Percentiles rank a stretch among this genome's conserved stretches.
Evolutionary conservation across 2,113 vertebrate species (phyloP).

Genomic region (Bubo blakistoni): DNA sequence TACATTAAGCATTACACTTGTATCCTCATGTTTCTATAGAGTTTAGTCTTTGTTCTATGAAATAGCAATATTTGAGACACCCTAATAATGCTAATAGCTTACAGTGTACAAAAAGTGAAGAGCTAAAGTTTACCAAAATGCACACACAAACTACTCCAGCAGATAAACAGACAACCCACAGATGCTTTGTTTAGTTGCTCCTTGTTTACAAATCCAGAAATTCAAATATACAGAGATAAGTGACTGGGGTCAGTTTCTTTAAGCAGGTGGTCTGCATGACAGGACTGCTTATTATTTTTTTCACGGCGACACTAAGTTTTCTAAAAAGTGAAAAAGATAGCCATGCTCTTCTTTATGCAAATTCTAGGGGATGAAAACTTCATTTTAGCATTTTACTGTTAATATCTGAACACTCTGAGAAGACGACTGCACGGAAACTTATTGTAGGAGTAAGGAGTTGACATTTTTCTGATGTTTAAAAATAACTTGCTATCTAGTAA

Average conservation of each 20-base stretch:
- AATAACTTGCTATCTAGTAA: not conserved
- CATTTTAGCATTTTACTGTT: not conserved
- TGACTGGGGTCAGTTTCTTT: not conserved
- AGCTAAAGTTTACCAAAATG: not conserved
- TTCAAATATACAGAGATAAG: not conserved
- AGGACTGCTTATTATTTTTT: not conserved
- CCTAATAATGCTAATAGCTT: not conserved
- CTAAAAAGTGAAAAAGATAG: not conserved
- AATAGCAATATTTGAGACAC: not conserved
- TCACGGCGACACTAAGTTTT: not conserved
- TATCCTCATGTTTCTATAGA: not conserved
- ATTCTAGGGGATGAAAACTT: not conserved
- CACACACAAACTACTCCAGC: not conserved
- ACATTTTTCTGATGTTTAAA: not conserved
- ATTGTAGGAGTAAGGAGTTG: not conserved
- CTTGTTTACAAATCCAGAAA: not conserved
- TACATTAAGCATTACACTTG: not conserved
- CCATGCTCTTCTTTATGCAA: not conserved
- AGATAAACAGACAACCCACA: not conserved
- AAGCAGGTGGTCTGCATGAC: not conserved
- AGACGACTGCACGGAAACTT: rapidly evolving
- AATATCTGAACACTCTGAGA: not conserved
- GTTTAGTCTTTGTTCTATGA: not conserved
- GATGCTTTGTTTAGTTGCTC: not conserved
- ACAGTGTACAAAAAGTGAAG: not conserved